A percentile compares a stretch with the other conserved stretches of the same genome.
These are phyloP conservation scores for Corythoichthys haematopterus DNA, from an alignment of 2,113 vertebrate species.

Conservation along the genomic window DNA sequence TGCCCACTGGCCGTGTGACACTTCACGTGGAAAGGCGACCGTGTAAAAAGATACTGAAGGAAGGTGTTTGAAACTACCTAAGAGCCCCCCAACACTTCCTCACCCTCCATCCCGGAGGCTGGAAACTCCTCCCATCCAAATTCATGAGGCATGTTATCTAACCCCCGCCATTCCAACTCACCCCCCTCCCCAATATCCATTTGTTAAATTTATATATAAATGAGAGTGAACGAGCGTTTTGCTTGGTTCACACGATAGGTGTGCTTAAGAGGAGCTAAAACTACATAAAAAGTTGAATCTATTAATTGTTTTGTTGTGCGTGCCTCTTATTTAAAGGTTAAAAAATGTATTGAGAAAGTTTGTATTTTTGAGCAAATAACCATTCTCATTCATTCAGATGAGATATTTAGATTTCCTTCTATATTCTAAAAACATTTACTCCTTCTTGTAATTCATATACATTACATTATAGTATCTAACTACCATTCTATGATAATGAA, in stretches of 20 bases:
- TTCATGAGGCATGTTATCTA: conserved; percentile 62
- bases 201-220: neutral
- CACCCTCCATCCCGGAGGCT: conserved; percentile 54
- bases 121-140: conserved; percentile 72
- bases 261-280: neutral
- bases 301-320: neutral
- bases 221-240: neutral
- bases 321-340: neutral
- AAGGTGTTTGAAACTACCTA: conserved; percentile 55
- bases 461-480: neutral
- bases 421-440: too few relatives aligned
- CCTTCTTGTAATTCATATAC: too few relatives aligned
- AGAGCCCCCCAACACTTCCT: neutral
- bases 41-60: conserved; percentile 58
- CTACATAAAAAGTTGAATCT: neutral
- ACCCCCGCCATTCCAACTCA: conserved; percentile 21
- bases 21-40: conserved; percentile 23
- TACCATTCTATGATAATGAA: neutral
- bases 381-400: too few relatives aligned
- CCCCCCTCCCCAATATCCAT: neutral
- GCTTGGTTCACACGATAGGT: neutral
- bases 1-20: neutral
- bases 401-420: too few relatives aligned
- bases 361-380: too few relatives aligned
- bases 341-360: neutral